These are phyloP conservation scores for Drosophila repletoides DNA, from an alignment of 1,140 invertebrate species.

Conservation along the genomic window DNA sequence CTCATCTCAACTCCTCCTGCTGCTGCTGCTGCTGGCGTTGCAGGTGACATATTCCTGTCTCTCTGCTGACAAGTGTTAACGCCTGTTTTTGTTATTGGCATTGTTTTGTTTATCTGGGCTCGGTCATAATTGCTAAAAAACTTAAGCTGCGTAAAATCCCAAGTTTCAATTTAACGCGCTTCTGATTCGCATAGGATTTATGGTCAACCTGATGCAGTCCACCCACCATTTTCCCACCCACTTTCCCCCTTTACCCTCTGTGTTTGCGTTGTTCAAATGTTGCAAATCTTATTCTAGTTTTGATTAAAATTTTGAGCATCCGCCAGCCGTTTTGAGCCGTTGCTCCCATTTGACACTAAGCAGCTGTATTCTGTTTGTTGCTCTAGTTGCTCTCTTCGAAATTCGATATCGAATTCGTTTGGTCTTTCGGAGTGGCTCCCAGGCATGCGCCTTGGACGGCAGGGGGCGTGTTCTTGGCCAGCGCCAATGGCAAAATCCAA, in stretches of 20 bases:
- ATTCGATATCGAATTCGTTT: conserved; percentile 43
- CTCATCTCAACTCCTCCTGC: not conserved
- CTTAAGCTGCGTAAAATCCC: conserved; percentile 76
- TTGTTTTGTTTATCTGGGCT: not conserved
- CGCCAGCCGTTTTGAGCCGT: conserved; percentile 45
- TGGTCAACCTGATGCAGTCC: conserved; percentile 11
- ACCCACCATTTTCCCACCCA: not conserved
- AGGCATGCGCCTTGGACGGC: conserved; percentile 54
- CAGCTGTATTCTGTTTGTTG: conserved; percentile 39
- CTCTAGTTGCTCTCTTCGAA: conserved; percentile 12
- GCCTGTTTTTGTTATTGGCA: conserved; percentile 62
- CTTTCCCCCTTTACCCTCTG: not conserved
- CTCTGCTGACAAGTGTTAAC: conserved; percentile 65
- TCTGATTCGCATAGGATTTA: conserved; percentile 52
- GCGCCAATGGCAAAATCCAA: conserved; percentile 76
- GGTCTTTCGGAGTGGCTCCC: conserved; percentile 4
- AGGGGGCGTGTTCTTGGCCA: conserved; percentile 40
- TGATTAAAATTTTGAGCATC: conserved; percentile 40
- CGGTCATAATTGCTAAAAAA: conserved; percentile 76
- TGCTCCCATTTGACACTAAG: conserved; percentile 63
- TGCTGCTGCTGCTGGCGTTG: too few relatives aligned
- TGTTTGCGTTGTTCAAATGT: conserved; percentile 35
- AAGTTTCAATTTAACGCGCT: conserved; percentile 78
- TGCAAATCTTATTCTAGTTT: conserved; percentile 67
- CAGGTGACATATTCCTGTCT: conserved; percentile 75